Base-by-base conservation (phyloP, 2,888 invertebrate species). In the Nebria salina region DNA sequence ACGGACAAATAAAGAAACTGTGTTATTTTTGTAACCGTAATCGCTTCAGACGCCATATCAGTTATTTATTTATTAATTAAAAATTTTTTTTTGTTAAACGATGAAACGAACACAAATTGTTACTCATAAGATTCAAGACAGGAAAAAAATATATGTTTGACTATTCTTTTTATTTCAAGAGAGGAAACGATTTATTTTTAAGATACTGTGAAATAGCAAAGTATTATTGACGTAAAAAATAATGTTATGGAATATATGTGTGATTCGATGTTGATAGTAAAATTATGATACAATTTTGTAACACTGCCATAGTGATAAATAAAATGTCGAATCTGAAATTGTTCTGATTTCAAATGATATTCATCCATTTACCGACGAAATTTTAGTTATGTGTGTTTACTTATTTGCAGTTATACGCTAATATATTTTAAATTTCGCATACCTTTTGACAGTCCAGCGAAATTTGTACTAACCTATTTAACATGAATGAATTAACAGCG, bases 271-370 rank as follows among this genome's bases (percentile, higher is more conserved):
- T 34, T 34, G 34, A 34, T 34, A 34, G 34, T 34, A 34, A 34
- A 34, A 34, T 34, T 34, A 34, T 34, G 54, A 54, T 11, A 54
- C 54, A 8, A 54, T 54, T 54, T 54, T 54, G 54, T 54, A 54
- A 54, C 54, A 54, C 54, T 54, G 54, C 54, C 54, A 54, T 54
- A 54, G 54, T 54, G 54, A 54, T 54, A 54, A 54, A 54, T 54
- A 54, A 54, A 54, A 54, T 54, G 8, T 54, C 54, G 54, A 54
- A 54, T 54, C 54, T 11, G 6, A 4, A 54, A 54, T 54, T 54
- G 54, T 54, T 54, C 2, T 54, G 13, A 54, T 54, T 54, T 54
- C 13, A 54, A 54, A 54, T 54, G 3, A 54, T 54, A 54, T 54
- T 54, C 11, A 54, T 34, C 34, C 34, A 34, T 2, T 54, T 54